Percentiles rank a stretch among this genome's conserved stretches.
Conservation (phyloP, 2,888 invertebrate genomes). For the Caenorhabditis parvicauda region DNA sequence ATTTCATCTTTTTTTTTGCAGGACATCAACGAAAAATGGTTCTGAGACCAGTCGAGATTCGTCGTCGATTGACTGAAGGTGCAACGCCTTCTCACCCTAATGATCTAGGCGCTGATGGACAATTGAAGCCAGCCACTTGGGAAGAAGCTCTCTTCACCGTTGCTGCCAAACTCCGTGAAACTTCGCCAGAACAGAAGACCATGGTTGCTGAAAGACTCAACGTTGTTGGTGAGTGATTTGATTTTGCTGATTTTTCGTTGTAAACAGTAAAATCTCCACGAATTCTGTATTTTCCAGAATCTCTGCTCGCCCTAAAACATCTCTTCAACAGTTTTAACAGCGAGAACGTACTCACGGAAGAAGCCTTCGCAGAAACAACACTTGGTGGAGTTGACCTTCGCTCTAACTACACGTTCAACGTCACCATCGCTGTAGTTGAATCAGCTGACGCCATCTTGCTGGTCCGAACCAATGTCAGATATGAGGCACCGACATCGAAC, state of each 20-base stretch:
- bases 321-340: slow-evolving; percentile 82
- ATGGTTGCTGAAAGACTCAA: slow-evolving; percentile 75
- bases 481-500: slow-evolving; percentile 93
- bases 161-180: slow-evolving; percentile 72
- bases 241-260: slow-evolving; percentile 4
- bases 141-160: slow-evolving; percentile 83
- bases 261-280: no score
- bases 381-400: slow-evolving; percentile 64
- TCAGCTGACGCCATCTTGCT: slow-evolving; percentile 87
- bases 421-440: slow-evolving; percentile 83
- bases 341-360: slow-evolving; percentile 85
- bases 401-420: slow-evolving; percentile 83
- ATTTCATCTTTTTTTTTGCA: slow-evolving; percentile 61
- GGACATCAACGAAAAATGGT: slow-evolving; percentile 98
- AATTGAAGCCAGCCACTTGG: slow-evolving; percentile 77
- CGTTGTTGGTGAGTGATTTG: slow-evolving; percentile 46
- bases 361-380: slow-evolving; percentile 73
- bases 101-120: slow-evolving; percentile 72
- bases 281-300: slow-evolving; percentile 48
- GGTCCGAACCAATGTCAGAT: slow-evolving; percentile 93
- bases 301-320: slow-evolving; percentile 87
- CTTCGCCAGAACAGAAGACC: slow-evolving; percentile 74
- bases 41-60: slow-evolving; percentile 94
- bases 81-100: slow-evolving; percentile 87
- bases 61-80: slow-evolving; percentile 93